Evolutionary conservation across 2,113 vertebrate species (phyloP).

Genomic region (Hemiscyllium ocellatum): DNA sequence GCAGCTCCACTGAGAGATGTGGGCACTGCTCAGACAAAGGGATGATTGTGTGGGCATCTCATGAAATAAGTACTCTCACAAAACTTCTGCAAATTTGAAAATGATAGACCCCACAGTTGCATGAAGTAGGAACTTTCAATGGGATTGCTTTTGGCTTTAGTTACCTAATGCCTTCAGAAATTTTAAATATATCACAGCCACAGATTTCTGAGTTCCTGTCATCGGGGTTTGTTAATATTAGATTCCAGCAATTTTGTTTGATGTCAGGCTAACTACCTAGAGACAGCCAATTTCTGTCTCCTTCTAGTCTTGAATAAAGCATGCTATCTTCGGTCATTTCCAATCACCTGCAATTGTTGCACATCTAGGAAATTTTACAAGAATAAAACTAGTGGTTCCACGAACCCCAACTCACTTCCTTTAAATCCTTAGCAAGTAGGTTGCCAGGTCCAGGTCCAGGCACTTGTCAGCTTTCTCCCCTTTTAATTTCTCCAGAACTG

Average conservation of each 20-base stretch:
- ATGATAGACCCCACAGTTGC: too few relatives aligned
- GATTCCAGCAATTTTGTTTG: neutral
- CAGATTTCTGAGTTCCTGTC: neutral
- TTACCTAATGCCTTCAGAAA: neutral
- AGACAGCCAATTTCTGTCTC: too few relatives aligned
- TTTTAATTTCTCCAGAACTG: neutral
- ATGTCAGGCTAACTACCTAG: too few relatives aligned
- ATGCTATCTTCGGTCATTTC: neutral
- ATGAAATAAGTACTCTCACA: too few relatives aligned
- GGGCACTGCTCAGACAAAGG: too few relatives aligned
- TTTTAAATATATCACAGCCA: neutral
- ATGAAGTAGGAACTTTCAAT: too few relatives aligned
- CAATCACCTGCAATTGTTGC: neutral
- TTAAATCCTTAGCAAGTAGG: too few relatives aligned
- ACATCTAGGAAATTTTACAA: neutral
- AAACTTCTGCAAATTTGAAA: too few relatives aligned
- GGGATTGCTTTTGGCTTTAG: too few relatives aligned
- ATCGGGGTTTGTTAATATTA: neutral
- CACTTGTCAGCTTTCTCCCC: neutral
- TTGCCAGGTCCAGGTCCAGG: neutral
- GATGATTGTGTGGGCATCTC: too few relatives aligned
- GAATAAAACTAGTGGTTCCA: neutral
- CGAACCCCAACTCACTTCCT: too few relatives aligned
- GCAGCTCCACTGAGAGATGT: too few relatives aligned
- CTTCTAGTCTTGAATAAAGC: neutral